Evolutionary conservation across 2,797 vertebrate species (phyloP).

Genomic region (Hydrolagus colliei): DNA sequence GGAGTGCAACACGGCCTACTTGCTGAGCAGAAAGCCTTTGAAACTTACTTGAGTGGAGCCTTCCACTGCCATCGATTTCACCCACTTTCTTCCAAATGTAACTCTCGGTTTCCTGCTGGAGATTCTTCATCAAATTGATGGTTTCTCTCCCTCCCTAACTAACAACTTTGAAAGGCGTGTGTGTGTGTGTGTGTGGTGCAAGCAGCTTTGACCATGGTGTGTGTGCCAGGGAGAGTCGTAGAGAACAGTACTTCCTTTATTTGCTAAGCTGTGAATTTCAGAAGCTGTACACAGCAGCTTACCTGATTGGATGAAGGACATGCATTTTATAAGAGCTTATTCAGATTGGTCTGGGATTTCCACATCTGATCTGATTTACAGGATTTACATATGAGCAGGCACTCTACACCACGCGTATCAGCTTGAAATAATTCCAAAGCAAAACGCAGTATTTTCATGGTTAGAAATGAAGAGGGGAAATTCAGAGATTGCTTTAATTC

Average conservation of each 20-base stretch:
- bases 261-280: constrained; percentile 8
- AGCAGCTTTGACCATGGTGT: not conserved
- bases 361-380: not conserved
- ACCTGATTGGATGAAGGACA: not conserved
- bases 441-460: too few species aligned
- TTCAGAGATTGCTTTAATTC: too few species aligned
- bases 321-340: not conserved
- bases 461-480: too few species aligned
- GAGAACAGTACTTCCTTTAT: constrained; percentile 26
- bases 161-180: not conserved
- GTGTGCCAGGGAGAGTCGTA: too few species aligned
- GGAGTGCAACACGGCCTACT: constrained; percentile 21
- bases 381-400: not conserved
- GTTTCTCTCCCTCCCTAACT: not conserved
- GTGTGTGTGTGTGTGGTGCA: too few species aligned
- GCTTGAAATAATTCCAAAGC: too few species aligned
- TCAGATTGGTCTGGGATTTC: not conserved
- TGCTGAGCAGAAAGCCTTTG: not conserved
- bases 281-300: not conserved
- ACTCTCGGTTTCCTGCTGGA: not conserved
- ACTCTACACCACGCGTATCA: too few species aligned
- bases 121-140: not conserved
- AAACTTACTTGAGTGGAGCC: constrained; percentile 38
- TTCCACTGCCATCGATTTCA: constrained; percentile 38
- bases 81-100: constrained; percentile 18